phyloP scores from a whole-genome alignment of 2,797 vertebrate genomes.

The Lithobates pipiens region DNA sequence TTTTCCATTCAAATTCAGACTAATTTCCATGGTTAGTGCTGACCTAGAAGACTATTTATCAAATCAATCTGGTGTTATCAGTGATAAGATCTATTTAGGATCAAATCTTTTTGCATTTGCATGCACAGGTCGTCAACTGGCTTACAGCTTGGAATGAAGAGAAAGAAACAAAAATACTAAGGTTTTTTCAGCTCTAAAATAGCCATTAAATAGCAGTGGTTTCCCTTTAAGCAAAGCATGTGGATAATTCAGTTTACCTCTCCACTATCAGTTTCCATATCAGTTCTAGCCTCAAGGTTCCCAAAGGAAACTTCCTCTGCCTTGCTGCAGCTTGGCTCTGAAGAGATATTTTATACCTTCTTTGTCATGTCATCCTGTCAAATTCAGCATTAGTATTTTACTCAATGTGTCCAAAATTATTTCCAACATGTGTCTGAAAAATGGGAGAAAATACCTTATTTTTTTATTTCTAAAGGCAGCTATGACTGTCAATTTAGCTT shows the following conservation, averaged over 20 bases:
- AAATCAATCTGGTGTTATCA: too few species aligned
- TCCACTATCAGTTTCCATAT: neutral
- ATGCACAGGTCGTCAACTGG: neutral
- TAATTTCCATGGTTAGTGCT: neutral
- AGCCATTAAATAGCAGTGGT: neutral
- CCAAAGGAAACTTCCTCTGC: constrained; percentile 5
- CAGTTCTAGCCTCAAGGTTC: constrained; percentile 22
- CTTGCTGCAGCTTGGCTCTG: constrained; percentile 1
- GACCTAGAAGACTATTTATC: neutral
- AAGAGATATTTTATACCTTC: constrained; percentile 9
- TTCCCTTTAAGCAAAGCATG: neutral
- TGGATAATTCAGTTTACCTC: neutral
- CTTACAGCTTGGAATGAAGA: neutral
- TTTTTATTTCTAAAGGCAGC: neutral
- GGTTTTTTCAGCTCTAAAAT: neutral
- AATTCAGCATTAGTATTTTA: neutral
- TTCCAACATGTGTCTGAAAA: neutral
- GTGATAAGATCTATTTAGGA: neutral
- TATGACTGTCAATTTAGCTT: neutral
- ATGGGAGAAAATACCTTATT: neutral
- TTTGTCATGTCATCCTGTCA: neutral
- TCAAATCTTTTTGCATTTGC: neutral
- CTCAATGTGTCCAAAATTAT: neutral
- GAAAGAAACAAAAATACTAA: neutral
- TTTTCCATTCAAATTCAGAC: neutral